These are phyloP conservation scores for Syrmaticus mikado DNA, from an alignment of 2,113 vertebrate genomes.

Conservation along the genomic window DNA sequence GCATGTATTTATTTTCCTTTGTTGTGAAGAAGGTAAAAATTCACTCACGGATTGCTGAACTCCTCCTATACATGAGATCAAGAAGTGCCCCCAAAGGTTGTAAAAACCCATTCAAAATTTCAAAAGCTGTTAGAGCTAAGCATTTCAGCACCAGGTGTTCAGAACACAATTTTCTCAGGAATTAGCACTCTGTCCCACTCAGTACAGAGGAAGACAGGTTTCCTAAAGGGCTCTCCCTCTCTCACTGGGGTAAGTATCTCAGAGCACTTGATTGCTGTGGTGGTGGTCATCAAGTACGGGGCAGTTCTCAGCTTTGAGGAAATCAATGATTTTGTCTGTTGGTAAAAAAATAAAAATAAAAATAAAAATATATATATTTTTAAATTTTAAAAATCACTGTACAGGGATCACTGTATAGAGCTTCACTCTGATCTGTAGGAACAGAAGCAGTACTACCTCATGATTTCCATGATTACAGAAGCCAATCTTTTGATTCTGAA, in stretches of 20 bases:
- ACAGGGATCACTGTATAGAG: not conserved
- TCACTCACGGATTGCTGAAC: not conserved
- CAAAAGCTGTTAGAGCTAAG: not conserved
- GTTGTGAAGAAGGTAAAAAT: not conserved
- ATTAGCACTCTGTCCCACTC: not conserved
- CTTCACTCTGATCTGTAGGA: not conserved
- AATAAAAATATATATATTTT: not conserved
- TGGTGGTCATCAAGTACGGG: not conserved
- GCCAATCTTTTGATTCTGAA: not conserved
- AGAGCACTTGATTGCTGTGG: not conserved
- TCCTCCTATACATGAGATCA: not conserved
- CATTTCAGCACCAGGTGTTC: not conserved
- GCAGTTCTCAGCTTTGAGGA: not conserved
- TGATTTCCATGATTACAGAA: not conserved
- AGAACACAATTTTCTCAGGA: not conserved
- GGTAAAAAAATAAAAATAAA: not conserved
- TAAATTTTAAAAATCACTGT: not conserved
- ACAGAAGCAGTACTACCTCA: not conserved
- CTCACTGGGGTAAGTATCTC: not conserved
- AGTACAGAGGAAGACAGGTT: not conserved
- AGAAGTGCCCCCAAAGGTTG: not conserved
- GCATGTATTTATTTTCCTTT: conserved; percentile 30
- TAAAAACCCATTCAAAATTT: not conserved
- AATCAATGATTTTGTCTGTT: not conserved
- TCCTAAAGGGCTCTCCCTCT: not conserved